phyloP scores from a whole-genome alignment of 2,888 invertebrate genomes.

The Oegoconia quadripuncta region DNA sequence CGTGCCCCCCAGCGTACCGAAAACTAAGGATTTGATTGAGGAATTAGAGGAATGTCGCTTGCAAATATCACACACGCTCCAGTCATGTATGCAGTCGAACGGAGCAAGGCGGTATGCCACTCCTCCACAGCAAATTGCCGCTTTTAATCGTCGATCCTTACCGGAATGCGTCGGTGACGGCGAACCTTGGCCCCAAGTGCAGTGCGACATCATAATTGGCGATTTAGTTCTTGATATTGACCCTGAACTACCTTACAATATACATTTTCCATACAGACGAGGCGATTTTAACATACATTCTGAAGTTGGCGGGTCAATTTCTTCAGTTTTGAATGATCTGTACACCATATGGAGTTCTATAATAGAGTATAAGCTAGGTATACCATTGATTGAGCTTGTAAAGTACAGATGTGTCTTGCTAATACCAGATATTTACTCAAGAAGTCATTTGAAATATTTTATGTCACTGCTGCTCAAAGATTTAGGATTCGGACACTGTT shows the following conservation, averaged over 20 bases:
- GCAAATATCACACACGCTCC: constrained; percentile 91
- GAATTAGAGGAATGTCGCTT: constrained; percentile 91
- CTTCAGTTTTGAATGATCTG: constrained; percentile 90
- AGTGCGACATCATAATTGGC: constrained; percentile 84
- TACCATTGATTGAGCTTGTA: constrained; percentile 83
- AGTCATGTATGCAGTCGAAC: constrained; percentile 90
- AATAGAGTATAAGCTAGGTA: constrained; percentile 86
- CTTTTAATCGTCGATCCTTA: constrained; percentile 88
- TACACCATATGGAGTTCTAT: constrained; percentile 93
- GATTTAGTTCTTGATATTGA: constrained; percentile 86
- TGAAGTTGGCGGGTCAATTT: constrained; percentile 91
- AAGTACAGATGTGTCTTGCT: constrained; percentile 92
- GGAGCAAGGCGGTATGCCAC: constrained; percentile 90
- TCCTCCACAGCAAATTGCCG: constrained; percentile 93
- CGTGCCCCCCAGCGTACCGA: constrained; percentile 81
- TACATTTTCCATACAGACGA: constrained; percentile 93
- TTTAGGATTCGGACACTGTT: constrained; percentile 92
- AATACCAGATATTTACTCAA: constrained; percentile 93
- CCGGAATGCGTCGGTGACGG: constrained; percentile 82
- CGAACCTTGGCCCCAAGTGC: constrained; percentile 81
- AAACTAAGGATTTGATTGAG: constrained; percentile 83
- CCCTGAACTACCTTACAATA: constrained; percentile 85
- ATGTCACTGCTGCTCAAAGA: constrained; percentile 88
- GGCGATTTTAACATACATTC: constrained; percentile 93
- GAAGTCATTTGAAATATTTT: constrained; percentile 90